Percentiles rank a stretch among this genome's conserved stretches.
These are phyloP conservation scores for Calameuta filiformis DNA, from an alignment of 2,888 invertebrate genomes.

Conservation along the genomic window DNA sequence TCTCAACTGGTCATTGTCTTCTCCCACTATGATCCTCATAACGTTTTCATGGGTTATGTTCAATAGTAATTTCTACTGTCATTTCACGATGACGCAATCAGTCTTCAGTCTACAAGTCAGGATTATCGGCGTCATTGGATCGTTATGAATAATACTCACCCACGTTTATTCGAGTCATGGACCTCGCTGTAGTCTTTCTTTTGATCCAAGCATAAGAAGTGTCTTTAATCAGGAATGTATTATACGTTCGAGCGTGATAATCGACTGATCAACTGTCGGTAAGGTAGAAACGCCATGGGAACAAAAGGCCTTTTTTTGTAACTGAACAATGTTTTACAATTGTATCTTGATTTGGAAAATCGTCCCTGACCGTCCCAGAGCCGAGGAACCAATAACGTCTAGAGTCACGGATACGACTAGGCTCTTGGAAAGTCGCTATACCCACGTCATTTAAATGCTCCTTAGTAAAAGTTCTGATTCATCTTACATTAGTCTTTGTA, in stretches of 20 bases:
- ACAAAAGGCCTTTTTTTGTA: background rate
- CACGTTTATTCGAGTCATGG: background rate
- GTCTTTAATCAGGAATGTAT: background rate
- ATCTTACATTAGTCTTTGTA: background rate
- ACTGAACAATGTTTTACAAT: background rate
- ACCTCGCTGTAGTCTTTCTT: background rate
- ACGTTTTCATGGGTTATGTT: background rate
- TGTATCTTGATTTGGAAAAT: background rate
- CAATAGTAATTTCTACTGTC: background rate
- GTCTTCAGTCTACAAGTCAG: background rate
- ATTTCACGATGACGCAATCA: background rate
- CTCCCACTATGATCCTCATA: background rate
- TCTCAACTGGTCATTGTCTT: background rate
- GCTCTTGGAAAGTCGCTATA: background rate
- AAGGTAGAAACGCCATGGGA: background rate
- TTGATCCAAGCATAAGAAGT: background rate
- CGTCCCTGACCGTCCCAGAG: background rate
- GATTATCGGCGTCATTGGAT: background rate
- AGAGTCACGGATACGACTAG: background rate
- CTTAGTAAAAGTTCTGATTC: background rate
- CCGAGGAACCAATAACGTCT: background rate
- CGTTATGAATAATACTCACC: background rate
- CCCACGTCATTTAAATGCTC: background rate
- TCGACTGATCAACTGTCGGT: background rate
- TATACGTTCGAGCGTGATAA: background rate